phyloP scores from a whole-genome alignment of 2,113 vertebrate genomes.

The Peromyscus maniculatus region DNA sequence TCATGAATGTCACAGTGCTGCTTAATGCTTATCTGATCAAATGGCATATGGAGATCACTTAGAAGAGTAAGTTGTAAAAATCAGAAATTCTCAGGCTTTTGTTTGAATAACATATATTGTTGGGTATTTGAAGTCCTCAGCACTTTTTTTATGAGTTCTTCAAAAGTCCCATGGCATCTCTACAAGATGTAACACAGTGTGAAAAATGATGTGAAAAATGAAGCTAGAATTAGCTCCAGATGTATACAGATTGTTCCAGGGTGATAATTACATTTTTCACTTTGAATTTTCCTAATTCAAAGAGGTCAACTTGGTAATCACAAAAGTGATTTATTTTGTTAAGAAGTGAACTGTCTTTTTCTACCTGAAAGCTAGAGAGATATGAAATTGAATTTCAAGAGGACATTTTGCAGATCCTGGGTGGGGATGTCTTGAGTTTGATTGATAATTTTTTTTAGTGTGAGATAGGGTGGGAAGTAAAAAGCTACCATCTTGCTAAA shows the following conservation, averaged over 20 bases:
- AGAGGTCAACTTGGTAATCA: slow-evolving; percentile 91
- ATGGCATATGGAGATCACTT: slow-evolving; percentile 86
- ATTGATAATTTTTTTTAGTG: slow-evolving; percentile 88
- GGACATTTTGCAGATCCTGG: slow-evolving; percentile 90
- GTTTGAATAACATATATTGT: slow-evolving; percentile 73
- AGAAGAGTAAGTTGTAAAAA: slow-evolving; percentile 70
- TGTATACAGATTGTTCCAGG: slow-evolving; percentile 90
- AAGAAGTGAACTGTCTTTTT: slow-evolving; percentile 93
- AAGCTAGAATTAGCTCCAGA: slow-evolving; percentile 92
- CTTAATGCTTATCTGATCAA: slow-evolving; percentile 96
- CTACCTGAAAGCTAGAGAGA: slow-evolving; percentile 91
- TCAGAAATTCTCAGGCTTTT: slow-evolving; percentile 67
- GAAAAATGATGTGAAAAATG: slow-evolving; percentile 88
- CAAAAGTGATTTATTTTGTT: slow-evolving; percentile 94
- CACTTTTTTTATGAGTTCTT: slow-evolving; percentile 88
- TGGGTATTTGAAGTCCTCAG: slow-evolving; percentile 77
- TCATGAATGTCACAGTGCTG: slow-evolving; percentile 94
- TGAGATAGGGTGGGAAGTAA: slow-evolving; percentile 89
- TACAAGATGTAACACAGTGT: slow-evolving; percentile 91
- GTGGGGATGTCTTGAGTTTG: slow-evolving; percentile 89
- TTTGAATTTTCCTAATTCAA: slow-evolving; percentile 92
- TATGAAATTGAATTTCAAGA: slow-evolving; percentile 92
- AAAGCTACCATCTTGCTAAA: slow-evolving; percentile 91
- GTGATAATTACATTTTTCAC: slow-evolving; percentile 96
- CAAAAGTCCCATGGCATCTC: slow-evolving; percentile 88